phyloP scores from a whole-genome alignment of 2,888 invertebrate species.

The Eupithecia pulchellata region DNA sequence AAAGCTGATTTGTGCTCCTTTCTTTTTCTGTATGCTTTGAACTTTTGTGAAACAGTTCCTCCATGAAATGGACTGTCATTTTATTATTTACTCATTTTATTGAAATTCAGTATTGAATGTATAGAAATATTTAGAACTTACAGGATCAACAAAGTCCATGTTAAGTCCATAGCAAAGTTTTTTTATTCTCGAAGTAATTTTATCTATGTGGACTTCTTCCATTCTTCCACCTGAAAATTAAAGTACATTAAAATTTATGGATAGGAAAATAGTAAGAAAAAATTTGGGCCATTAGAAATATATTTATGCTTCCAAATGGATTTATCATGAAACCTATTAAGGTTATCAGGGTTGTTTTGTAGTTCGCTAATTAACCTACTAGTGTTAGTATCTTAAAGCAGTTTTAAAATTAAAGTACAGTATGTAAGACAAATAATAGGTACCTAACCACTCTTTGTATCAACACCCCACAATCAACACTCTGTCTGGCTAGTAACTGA shows the following conservation, averaged over 20 bases:
- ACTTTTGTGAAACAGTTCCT: too few relatives aligned
- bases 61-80: too few relatives aligned
- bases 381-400: neutral
- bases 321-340: neutral
- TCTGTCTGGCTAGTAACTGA: too few relatives aligned
- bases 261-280: neutral
- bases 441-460: too few relatives aligned
- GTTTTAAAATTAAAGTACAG: neutral
- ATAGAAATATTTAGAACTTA: conserved; percentile 78
- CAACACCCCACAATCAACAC: too few relatives aligned
- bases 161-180: conserved; percentile 98
- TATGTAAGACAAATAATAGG: too few relatives aligned
- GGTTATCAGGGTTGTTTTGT: neutral
- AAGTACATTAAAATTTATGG: neutral
- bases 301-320: neutral
- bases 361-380: neutral
- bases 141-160: conserved; percentile 98
- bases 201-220: conserved; percentile 98
- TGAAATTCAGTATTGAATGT: too few relatives aligned
- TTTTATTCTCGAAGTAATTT: conserved; percentile 97
- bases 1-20: too few relatives aligned
- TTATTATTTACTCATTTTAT: too few relatives aligned
- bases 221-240: conserved; percentile 90
- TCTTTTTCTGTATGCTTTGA: too few relatives aligned
- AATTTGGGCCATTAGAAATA: neutral